These are phyloP conservation scores for Brachyrhaphis roseni DNA, from an alignment of 2,797 vertebrate genomes.

Conservation along the genomic window DNA sequence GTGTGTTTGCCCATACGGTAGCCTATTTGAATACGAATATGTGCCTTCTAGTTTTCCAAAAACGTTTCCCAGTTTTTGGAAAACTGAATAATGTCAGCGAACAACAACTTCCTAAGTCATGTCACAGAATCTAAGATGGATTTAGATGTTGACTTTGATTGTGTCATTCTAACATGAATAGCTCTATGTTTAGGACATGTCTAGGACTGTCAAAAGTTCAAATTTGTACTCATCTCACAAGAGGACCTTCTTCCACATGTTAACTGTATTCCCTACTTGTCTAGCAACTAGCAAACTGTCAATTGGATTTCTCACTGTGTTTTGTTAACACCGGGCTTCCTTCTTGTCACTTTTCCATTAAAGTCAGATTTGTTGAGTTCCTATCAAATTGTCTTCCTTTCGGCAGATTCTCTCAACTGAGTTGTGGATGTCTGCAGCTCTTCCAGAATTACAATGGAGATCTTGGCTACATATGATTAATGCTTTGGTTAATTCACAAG, in stretches of 20 bases:
- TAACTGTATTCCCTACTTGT: background rate
- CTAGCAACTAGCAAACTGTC: background rate
- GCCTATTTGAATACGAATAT: background rate
- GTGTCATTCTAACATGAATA: background rate
- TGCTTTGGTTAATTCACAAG: background rate
- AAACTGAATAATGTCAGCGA: background rate
- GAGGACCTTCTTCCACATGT: background rate
- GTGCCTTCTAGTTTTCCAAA: background rate
- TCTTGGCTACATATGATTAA: background rate
- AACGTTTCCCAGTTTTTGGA: background rate
- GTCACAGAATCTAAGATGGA: background rate
- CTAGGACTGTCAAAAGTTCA: background rate
- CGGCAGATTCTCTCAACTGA: background rate
- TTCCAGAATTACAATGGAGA: background rate
- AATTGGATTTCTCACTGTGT: background rate
- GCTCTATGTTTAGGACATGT: background rate
- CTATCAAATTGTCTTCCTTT: background rate
- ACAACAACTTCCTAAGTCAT: background rate
- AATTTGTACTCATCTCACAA: background rate
- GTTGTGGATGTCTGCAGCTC: background rate
- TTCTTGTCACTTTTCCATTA: background rate
- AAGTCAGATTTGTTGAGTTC: background rate
- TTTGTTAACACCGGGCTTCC: background rate
- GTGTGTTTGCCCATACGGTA: background rate
- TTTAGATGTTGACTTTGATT: background rate